Conservation (phyloP, 2,113 vertebrate genomes). For the Columbina picui region DNA sequence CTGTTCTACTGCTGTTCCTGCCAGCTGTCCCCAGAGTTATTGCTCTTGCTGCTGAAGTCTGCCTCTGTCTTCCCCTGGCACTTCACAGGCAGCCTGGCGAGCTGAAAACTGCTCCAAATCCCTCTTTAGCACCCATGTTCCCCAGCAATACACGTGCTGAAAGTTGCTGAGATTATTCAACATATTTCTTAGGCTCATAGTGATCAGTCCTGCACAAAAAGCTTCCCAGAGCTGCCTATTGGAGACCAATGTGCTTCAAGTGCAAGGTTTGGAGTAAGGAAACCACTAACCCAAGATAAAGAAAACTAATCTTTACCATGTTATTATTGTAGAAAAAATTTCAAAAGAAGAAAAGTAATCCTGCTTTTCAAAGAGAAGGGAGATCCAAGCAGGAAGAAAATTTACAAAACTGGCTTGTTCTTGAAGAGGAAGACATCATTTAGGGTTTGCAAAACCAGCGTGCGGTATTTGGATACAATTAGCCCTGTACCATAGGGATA, state of each 20-base stretch:
- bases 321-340: neutral
- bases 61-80: neutral
- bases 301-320: neutral
- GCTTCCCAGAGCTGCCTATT: neutral
- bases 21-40: neutral
- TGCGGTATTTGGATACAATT: neutral
- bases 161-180: neutral
- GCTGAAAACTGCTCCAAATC: neutral
- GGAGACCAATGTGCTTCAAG: neutral
- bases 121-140: neutral
- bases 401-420: neutral
- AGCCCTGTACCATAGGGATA: rapidly evolving
- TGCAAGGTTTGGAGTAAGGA: neutral
- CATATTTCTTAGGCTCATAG: neutral
- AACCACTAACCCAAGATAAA: neutral
- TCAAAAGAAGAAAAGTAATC: neutral
- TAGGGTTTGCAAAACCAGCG: neutral
- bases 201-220: neutral
- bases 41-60: neutral
- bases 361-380: neutral
- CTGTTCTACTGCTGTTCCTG: neutral
- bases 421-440: neutral
- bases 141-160: rapidly evolving
- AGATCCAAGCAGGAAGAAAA: neutral
- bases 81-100: neutral